Percentiles rank a stretch among this genome's conserved stretches.
phyloP scores from a whole-genome alignment of 2,888 invertebrate genomes.

The Keiferia lycopersicella region DNA sequence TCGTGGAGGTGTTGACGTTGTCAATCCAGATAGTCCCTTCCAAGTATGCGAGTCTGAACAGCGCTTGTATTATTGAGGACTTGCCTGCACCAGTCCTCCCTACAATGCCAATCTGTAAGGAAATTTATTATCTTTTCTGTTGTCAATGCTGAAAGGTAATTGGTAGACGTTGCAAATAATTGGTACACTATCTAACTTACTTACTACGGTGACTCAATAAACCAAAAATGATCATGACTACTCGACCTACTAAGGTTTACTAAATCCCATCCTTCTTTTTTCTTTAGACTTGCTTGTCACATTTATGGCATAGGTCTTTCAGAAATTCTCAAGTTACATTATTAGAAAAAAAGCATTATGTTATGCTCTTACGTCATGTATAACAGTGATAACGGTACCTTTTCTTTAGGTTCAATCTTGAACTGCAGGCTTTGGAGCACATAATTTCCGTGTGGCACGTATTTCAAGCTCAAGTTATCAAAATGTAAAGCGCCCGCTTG shows the following conservation, averaged over 20 bases:
- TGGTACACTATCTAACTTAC: too few relatives aligned
- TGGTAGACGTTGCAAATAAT: too few relatives aligned
- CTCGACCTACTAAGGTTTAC: too few relatives aligned
- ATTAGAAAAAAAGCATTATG: too few relatives aligned
- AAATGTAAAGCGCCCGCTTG: slow-evolving; percentile 74
- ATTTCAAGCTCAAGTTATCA: slow-evolving; percentile 74
- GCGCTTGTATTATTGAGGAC: slow-evolving; percentile 85
- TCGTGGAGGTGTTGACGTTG: slow-evolving; percentile 79
- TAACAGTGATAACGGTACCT: slow-evolving; percentile 49
- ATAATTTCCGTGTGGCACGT: slow-evolving; percentile 71
- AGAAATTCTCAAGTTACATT: too few relatives aligned
- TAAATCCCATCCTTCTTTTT: too few relatives aligned
- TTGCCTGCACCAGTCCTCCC: slow-evolving; percentile 86
- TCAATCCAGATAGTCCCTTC: slow-evolving; percentile 87
- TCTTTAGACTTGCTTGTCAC: too few relatives aligned
- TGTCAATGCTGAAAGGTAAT: neutral
- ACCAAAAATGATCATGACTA: too few relatives aligned
- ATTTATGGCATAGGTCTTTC: too few relatives aligned
- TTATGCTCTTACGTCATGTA: neutral
- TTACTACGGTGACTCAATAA: too few relatives aligned
- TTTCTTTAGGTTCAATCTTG: slow-evolving; percentile 73
- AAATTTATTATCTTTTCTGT: slow-evolving; percentile 4
- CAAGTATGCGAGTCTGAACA: slow-evolving; percentile 84
- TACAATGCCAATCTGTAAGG: slow-evolving; percentile 82
- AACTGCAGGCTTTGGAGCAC: slow-evolving; percentile 80